These are phyloP conservation scores for Puma concolor DNA, from an alignment of 2,113 vertebrate genomes.

Conservation along the genomic window DNA sequence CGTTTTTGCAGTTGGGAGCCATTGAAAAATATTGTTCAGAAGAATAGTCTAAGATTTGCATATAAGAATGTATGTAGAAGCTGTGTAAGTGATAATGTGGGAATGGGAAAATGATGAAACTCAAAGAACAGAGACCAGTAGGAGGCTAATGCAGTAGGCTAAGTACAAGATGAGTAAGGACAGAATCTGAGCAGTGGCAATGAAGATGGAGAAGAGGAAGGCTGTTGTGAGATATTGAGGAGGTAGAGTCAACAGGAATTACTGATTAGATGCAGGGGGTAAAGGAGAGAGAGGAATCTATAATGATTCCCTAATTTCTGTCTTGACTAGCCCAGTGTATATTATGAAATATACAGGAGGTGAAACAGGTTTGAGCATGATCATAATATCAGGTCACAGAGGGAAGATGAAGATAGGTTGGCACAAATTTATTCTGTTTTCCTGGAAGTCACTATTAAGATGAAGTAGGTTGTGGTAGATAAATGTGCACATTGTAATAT, in stretches of 20 bases:
- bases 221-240: not conserved
- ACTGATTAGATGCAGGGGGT: not conserved
- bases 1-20: not conserved
- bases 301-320: conserved; percentile 43
- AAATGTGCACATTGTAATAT: not conserved
- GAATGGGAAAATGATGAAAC: not conserved
- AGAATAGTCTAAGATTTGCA: not conserved
- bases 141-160: not conserved
- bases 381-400: not conserved
- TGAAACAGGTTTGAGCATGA: conserved; percentile 1
- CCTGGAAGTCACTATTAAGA: not conserved
- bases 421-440: not conserved
- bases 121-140: not conserved
- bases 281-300: not conserved
- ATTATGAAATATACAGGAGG: not conserved
- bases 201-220: not conserved
- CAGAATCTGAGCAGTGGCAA: not conserved
- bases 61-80: not conserved
- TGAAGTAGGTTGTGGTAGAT: conserved; percentile 26
- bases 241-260: not conserved
- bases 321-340: not conserved
- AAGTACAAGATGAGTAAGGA: not conserved
- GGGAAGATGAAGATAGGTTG: not conserved
- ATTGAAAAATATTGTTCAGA: conserved; percentile 17
- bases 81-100: not conserved